Base-by-base conservation (phyloP, 2,113 vertebrate species). In the Hippocampus abdominalis region DNA sequence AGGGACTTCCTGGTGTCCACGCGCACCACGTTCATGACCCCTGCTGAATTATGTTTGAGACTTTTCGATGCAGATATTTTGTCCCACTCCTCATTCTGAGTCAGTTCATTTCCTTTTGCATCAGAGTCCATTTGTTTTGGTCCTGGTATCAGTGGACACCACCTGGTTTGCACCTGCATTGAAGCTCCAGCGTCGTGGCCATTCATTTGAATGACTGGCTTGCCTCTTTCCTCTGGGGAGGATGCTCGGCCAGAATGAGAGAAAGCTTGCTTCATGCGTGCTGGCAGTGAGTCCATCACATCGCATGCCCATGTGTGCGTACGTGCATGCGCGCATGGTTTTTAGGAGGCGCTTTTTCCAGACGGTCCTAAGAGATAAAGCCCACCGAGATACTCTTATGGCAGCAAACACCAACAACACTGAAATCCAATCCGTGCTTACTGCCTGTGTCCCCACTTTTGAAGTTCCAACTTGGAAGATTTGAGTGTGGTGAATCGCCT, bases 401-500 rank as follows among this genome's bases (percentile, higher is more conserved):
- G 72, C 70, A 18, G 39, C 73, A 70, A 69, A 66, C 78, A 74
- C 51, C 71, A 70, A 23, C 71, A 72, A 44, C 46, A 73, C 40
- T 71, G 56, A 79, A 85, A 85, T 84, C 73, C 70, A 59, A 72
- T 78, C 73, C 63, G 54, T 32, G n/a, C 69, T 76, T 59, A 75
- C 51, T 15, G 65, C 71, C 51, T 51, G 57, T 27, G 10, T 63
- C 59, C 23, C 59, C 57, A 27, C 39, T 73, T 82, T 72, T 77
- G 70, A 74, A 76, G 66, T 42, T 32, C 54, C 36, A 2, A 18
- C 48, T 68, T 23, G 27, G 64, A 79, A 76, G 74, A 75, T 76
- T 70, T 62, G 53, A 39, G 49, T 18, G 64, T 32, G 36, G 54
- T 71, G 68, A 80, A 76, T 82, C 75, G 80, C 69, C 61, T 81